phyloP scores from a whole-genome alignment of 1,140 invertebrate genomes.

The Tetramorium simillimum region DNA sequence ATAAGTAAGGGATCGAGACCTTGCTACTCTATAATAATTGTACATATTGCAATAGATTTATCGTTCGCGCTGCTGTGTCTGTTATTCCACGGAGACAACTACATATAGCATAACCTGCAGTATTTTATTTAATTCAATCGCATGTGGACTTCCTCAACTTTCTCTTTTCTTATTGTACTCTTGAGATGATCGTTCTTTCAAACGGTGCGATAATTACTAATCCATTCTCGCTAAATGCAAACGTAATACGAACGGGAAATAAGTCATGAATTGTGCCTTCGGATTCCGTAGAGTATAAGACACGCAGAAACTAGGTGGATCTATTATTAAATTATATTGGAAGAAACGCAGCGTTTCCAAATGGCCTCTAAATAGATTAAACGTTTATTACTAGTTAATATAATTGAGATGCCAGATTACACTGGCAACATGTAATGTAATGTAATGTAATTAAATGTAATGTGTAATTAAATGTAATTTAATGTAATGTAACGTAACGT shows the following conservation, averaged over 20 bases:
- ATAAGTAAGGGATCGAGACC: slow-evolving; percentile 77
- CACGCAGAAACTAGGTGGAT: slow-evolving; percentile 57
- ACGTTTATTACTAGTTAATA: slow-evolving; percentile 55
- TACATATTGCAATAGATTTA: slow-evolving; percentile 78
- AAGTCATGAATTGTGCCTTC: slow-evolving; percentile 73
- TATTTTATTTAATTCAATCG: slow-evolving; percentile 71
- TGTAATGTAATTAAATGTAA: slow-evolving; percentile 59
- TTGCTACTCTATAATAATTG: slow-evolving; percentile 79
- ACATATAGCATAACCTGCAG: slow-evolving; percentile 75
- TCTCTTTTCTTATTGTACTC: not conserved
- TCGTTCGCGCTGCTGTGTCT: slow-evolving; percentile 68
- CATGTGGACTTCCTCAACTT: not conserved
- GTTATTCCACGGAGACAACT: slow-evolving; percentile 73
- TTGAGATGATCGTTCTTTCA: not conserved
- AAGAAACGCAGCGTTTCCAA: slow-evolving; percentile 71
- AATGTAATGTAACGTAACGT: slow-evolving; percentile 34
- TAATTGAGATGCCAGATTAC: slow-evolving; percentile 16
- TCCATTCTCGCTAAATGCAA: not conserved
- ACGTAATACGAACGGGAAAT: not conserved
- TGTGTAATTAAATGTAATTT: slow-evolving; percentile 13
- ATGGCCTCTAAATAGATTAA: slow-evolving; percentile 63
- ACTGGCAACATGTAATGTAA: slow-evolving; percentile 41
- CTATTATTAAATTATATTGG: slow-evolving; percentile 71
- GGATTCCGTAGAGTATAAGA: slow-evolving; percentile 65
- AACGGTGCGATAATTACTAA: not conserved